A percentile compares a stretch with the other conserved stretches of the same genome.
phyloP scores from a whole-genome alignment of 2,113 vertebrate species.

The Nothobranchius furzeri region DNA sequence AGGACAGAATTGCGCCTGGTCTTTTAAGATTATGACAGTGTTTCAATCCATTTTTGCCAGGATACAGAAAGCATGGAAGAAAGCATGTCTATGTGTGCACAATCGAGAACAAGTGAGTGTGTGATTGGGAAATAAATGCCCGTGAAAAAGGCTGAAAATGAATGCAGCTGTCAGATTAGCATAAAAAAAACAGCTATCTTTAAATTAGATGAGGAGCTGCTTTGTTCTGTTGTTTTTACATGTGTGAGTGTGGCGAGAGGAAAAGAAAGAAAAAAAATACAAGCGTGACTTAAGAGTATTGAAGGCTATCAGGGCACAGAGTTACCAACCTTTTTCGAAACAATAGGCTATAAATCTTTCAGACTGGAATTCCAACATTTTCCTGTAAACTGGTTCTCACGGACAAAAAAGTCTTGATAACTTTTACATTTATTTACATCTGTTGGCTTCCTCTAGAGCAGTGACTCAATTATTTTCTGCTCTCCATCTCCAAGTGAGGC shows the following conservation, averaged over 20 bases:
- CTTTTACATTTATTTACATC: conserved; percentile 65
- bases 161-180: conserved; percentile 71
- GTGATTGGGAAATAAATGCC: conserved; percentile 58
- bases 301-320: not conserved
- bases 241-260: conserved; percentile 34
- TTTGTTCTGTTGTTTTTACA: conserved; percentile 40
- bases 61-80: not conserved
- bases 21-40: conserved; percentile 31
- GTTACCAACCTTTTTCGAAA: conserved; percentile 63
- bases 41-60: conserved; percentile 18
- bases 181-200: conserved; percentile 65
- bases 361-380: conserved; percentile 64
- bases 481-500: too few relatives aligned
- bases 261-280: conserved; percentile 9
- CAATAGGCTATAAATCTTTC: conserved; percentile 76
- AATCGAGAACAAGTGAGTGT: conserved; percentile 4
- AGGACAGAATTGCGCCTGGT: not conserved
- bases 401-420: conserved; percentile 70
- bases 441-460: conserved; percentile 32
- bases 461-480: too few relatives aligned
- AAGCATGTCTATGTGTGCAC: conserved; percentile 9
- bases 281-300: conserved; percentile 21
- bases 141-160: conserved; percentile 53
- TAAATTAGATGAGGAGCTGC: conserved; percentile 52
- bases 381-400: conserved; percentile 66